Evolutionary conservation across 2,888 invertebrate species (phyloP).

Genomic region (Homarus gammarus): DNA sequence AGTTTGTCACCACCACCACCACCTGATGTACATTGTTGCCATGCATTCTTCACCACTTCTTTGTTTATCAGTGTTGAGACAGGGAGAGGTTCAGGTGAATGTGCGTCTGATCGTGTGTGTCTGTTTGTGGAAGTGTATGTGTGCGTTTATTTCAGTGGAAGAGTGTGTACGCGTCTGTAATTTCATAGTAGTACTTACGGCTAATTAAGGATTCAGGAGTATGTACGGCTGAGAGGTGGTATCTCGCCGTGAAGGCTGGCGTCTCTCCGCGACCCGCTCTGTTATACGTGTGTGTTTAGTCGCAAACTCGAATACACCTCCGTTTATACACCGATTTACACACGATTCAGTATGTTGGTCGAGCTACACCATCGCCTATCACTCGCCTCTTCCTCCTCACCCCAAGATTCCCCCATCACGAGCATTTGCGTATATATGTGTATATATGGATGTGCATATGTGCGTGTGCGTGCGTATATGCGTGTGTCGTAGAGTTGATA

Average conservation of each 20-base stretch:
- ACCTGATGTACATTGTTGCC: not conserved
- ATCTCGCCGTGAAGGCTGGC: not conserved
- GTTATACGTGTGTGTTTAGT: not conserved
- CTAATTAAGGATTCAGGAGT: not conserved
- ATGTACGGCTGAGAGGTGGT: not conserved
- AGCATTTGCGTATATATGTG: not conserved
- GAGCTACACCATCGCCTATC: no score
- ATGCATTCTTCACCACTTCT: not conserved
- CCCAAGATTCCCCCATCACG: not conserved
- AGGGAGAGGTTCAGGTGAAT: no score
- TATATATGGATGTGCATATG: not conserved
- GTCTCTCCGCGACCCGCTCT: not conserved
- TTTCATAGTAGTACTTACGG: not conserved
- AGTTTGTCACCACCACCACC: not conserved
- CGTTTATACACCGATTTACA: not conserved
- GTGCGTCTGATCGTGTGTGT: slow-evolving; percentile 25
- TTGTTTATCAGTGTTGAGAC: no score
- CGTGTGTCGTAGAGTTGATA: slow-evolving; percentile 65
- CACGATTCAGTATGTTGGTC: not conserved
- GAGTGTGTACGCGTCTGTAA: not conserved
- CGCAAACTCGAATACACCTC: not conserved
- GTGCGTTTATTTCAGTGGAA: not conserved
- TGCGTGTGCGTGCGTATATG: slow-evolving; percentile 49
- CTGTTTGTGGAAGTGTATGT: slow-evolving; percentile 23
- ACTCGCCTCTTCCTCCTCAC: not conserved